A percentile compares a stretch with the other conserved stretches of the same genome.
phyloP scores from a whole-genome alignment of 2,797 vertebrate species.

The Clangula hyemalis region DNA sequence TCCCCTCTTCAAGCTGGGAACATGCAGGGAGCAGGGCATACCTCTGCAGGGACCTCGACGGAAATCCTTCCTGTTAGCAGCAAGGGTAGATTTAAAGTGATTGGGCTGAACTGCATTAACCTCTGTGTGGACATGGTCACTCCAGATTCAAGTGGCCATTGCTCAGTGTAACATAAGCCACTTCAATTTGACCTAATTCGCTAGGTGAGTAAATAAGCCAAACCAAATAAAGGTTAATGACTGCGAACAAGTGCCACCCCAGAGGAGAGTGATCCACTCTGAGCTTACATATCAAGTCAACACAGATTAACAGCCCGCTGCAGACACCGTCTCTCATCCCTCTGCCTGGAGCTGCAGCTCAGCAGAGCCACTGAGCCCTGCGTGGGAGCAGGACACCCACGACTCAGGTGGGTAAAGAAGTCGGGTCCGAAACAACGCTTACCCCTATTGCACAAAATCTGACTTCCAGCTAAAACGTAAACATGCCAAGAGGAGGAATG shows the following conservation, averaged over 20 bases:
- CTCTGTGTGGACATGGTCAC: slow-evolving; percentile 16
- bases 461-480: background rate
- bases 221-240: slow-evolving; percentile 56
- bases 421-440: background rate
- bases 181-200: background rate
- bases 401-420: background rate
- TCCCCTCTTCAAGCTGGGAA: background rate
- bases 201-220: slow-evolving; percentile 49
- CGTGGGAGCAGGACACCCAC: background rate
- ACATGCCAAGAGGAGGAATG: background rate
- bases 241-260: background rate
- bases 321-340: background rate
- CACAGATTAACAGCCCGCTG: background rate
- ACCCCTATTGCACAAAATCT: rapidly evolving
- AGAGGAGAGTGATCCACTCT: background rate
- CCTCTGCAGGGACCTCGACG: background rate
- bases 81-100: background rate
- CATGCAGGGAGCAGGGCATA: background rate
- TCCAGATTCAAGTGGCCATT: slow-evolving; percentile 37
- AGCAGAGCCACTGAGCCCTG: background rate
- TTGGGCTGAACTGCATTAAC: slow-evolving; percentile 27
- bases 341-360: background rate
- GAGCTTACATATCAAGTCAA: background rate
- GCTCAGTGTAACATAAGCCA: slow-evolving; percentile 16
- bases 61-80: background rate